These are phyloP conservation scores for Neolamprologus kungweensis DNA, from an alignment of 2,113 vertebrate species.

Conservation along the genomic window DNA sequence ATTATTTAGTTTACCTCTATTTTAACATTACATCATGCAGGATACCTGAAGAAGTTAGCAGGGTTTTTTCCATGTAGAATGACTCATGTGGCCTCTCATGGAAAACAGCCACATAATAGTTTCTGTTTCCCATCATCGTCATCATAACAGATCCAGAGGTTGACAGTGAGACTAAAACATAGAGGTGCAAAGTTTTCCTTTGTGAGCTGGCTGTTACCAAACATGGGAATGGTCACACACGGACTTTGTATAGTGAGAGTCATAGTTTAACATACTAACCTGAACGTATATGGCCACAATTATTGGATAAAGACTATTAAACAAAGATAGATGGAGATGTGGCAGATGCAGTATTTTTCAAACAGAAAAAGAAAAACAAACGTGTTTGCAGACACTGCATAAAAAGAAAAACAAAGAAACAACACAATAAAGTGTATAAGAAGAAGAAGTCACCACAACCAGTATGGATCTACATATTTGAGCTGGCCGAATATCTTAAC, in stretches of 20 bases:
- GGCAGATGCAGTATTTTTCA: neutral
- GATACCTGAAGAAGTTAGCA: neutral
- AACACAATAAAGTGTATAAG: neutral
- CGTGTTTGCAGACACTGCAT: rapidly evolving
- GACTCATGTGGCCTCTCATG: neutral
- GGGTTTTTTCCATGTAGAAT: neutral
- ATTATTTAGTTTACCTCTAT: neutral
- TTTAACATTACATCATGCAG: neutral
- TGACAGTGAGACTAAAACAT: neutral
- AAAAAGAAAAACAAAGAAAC: neutral
- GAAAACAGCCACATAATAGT: neutral
- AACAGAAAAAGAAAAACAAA: neutral
- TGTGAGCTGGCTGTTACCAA: neutral
- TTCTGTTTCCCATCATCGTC: neutral
- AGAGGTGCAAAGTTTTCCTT: neutral
- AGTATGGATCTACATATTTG: neutral
- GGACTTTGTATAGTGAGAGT: rapidly evolving
- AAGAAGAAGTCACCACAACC: neutral
- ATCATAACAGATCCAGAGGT: neutral
- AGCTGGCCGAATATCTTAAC: neutral
- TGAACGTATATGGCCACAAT: neutral
- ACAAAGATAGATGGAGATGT: neutral
- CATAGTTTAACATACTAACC: neutral
- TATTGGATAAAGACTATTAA: neutral
- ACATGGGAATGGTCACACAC: neutral